Evolutionary conservation across 2,888 invertebrate species (phyloP).

Genomic region (Drosophila infuscata): DNA sequence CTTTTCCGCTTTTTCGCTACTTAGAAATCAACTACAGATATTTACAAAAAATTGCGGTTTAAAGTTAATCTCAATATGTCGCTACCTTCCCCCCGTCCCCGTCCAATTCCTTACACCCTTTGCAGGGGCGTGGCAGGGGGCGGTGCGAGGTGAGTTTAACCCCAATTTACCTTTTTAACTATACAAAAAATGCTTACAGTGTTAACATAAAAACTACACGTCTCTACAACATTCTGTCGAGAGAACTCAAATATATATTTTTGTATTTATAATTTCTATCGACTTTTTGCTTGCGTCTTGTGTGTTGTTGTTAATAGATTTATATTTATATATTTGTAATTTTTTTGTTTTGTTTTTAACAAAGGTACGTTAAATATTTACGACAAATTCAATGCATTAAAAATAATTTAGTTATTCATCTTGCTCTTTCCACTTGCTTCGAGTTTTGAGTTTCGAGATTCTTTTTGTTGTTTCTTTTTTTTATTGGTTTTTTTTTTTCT

Average conservation of each 20-base stretch:
- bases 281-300: conserved; percentile 49
- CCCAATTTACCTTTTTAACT: conserved; percentile 55
- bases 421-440: conserved; percentile 25
- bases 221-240: conserved; percentile 46
- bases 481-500: conserved; percentile 10
- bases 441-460: conserved; percentile 33
- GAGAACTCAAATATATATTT: conserved; percentile 48
- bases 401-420: conserved; percentile 68
- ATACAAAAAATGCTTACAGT: conserved; percentile 73
- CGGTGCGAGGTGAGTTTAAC: conserved; percentile 24
- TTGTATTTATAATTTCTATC: conserved; percentile 40
- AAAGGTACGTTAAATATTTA: conserved; percentile 81
- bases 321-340: conserved; percentile 37
- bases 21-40: conserved; percentile 78
- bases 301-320: conserved; percentile 60
- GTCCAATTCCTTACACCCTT: not conserved
- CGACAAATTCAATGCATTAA: conserved; percentile 78
- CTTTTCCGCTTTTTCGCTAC: conserved; percentile 59
- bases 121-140: not conserved
- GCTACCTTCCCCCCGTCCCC: not conserved
- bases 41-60: conserved; percentile 62
- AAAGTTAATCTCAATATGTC: conserved; percentile 21
- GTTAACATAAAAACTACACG: conserved; percentile 72
- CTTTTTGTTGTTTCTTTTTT: conserved; percentile 18
- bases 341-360: conserved; percentile 75